Evolutionary conservation across 2,797 vertebrate species (phyloP).

Genomic region (Brachyrhaphis roseni): DNA sequence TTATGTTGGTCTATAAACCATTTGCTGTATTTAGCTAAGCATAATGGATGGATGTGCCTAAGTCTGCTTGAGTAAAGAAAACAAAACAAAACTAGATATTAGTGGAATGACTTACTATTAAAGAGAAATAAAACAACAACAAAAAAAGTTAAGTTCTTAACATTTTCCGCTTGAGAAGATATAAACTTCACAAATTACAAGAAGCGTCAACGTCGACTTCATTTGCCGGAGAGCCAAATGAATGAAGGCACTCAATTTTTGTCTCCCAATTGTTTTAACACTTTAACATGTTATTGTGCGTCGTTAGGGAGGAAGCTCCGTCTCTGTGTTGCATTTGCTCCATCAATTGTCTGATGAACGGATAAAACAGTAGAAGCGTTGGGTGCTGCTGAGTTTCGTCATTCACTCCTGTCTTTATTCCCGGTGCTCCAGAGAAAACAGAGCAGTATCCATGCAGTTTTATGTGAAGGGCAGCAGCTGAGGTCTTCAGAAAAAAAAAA

Average conservation of each 20-base stretch:
- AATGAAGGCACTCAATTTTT: background rate
- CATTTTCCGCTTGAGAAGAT: too few species aligned
- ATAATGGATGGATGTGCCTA: too few species aligned
- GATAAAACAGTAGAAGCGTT: background rate
- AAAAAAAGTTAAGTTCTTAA: too few species aligned
- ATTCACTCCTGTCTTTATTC: background rate
- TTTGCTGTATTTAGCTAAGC: too few species aligned
- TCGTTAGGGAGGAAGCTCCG: background rate
- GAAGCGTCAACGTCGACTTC: too few species aligned
- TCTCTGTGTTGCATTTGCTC: background rate
- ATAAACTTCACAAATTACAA: too few species aligned
- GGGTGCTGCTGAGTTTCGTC: background rate
- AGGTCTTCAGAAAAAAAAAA: background rate
- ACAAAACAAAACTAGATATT: too few species aligned
- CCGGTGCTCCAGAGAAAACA: background rate
- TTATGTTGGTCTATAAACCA: too few species aligned
- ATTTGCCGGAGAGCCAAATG: too few species aligned
- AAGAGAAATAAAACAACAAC: too few species aligned
- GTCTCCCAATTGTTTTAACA: background rate
- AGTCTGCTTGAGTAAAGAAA: too few species aligned
- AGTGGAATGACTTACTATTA: too few species aligned
- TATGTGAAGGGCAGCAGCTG: background rate
- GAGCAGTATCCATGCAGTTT: background rate
- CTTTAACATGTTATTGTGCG: background rate
- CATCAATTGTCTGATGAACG: background rate